These are phyloP conservation scores for Drosophila buzzatii DNA, from an alignment of 2,888 invertebrate species.

Conservation along the genomic window DNA sequence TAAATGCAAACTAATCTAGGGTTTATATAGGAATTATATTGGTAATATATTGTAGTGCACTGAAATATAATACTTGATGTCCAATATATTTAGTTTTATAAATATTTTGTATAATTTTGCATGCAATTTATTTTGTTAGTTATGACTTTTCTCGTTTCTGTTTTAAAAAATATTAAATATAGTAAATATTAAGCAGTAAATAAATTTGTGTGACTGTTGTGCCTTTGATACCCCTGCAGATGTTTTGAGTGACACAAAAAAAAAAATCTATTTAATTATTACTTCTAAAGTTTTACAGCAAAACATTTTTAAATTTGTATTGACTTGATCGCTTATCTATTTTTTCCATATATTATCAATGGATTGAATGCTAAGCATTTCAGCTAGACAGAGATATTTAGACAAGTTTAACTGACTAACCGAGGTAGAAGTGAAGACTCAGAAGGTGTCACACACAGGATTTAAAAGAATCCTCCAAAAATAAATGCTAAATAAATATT, in stretches of 20 bases:
- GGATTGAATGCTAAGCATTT: too few species aligned
- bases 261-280: neutral
- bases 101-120: neutral
- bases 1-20: slow-evolving; percentile 13
- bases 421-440: too few species aligned
- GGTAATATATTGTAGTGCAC: neutral
- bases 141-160: neutral
- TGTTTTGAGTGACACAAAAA: neutral
- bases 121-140: slow-evolving; percentile 20
- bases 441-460: too few species aligned
- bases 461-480: too few species aligned
- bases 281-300: neutral
- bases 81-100: neutral
- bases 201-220: too few species aligned
- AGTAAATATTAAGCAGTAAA: neutral
- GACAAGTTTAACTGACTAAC: too few species aligned
- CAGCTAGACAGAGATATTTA: too few species aligned
- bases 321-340: too few species aligned
- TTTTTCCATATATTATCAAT: too few species aligned
- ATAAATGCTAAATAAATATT: too few species aligned
- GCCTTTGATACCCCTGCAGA: neutral
- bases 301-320: too few species aligned
- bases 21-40: neutral
- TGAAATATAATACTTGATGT: neutral
- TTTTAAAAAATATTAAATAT: neutral